Evolutionary conservation across 2,888 invertebrate species (phyloP), one percentile per base, ranked within the genome.

Genomic region (Hedychridium roseum): DNA sequence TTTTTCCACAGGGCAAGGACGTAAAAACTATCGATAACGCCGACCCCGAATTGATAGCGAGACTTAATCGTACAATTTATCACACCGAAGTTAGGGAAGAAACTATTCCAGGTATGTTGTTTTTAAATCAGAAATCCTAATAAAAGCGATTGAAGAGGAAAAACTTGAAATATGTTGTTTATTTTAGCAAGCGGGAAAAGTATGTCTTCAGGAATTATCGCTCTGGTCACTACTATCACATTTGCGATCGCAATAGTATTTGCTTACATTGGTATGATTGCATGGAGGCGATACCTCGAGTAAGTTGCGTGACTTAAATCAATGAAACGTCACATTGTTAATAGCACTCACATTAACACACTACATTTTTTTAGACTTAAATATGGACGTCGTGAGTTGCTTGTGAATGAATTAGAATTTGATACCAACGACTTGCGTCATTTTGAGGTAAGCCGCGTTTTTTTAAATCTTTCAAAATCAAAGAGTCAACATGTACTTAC

Each of bases 221-320:
- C 69, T 3, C 34, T 75, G n/a, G 60, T 73, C 39, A 70, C 64
- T 4, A 64, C 70, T 11, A 54, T 74, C 11, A 56, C 63, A 16
- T 78, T 82, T 47, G 72, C 79, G 3, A 49, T 73, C 2, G 53
- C 76, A 4, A 74, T 79, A 6, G 57, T 79, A 2, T 27, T 76
- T n/a, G 76, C 70, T 11, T 82, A 82, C 52, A 54, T 76, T 35
- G 74, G 74, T 23, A 70, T 81, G 37, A 60, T 81, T 17, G 50
- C 74, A 2, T 81, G 81, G 80, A 78, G 80, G 48, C 71, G 79
- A 60, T 76, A 78, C 54, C 61, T 80, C 30, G 80, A 81, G 82
- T 82, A 70, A 80, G 79, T 67, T 15, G 7, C 12, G 1, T 23
- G n/a, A n/a, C n/a, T 55, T 21, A 39, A n/a, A 20, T 34, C 7